phyloP scores from a whole-genome alignment of 2,797 vertebrate species.

The Lepidocolaptes lacrymiger region DNA sequence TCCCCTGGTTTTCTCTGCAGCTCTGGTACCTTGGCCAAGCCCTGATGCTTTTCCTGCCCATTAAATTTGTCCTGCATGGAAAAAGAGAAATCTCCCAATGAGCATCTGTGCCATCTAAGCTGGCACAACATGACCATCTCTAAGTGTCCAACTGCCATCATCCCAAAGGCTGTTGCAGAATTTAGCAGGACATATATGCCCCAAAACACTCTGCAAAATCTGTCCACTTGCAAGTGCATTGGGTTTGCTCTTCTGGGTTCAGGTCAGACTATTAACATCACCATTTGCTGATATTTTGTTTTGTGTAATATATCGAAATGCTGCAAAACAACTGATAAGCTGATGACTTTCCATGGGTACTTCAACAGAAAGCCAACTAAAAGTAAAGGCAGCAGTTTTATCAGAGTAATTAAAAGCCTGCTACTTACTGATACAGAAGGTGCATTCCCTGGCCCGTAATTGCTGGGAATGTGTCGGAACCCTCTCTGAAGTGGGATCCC shows the following conservation, averaged over 20 bases:
- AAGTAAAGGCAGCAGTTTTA: background rate
- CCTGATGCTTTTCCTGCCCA: background rate
- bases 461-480: slow-evolving; percentile 58
- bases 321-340: background rate
- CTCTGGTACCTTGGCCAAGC: background rate
- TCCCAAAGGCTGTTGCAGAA: background rate
- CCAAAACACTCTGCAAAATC: background rate
- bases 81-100: background rate
- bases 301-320: background rate
- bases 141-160: background rate
- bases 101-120: rapidly evolving
- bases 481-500: slow-evolving; percentile 66
- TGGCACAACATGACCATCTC: background rate
- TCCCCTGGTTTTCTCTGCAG: background rate
- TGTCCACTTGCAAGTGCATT: background rate
- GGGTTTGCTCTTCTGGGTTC: background rate
- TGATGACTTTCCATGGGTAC: background rate
- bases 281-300: background rate
- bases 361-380: background rate
- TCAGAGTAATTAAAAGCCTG: background rate
- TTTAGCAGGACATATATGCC: background rate
- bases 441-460: slow-evolving; percentile 43
- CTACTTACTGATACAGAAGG: slow-evolving; percentile 63
- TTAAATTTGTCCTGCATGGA: background rate
- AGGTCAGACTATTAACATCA: background rate